These are phyloP conservation scores for Dermochelys coriacea DNA, from an alignment of 2,797 vertebrate genomes.

Conservation along the genomic window DNA sequence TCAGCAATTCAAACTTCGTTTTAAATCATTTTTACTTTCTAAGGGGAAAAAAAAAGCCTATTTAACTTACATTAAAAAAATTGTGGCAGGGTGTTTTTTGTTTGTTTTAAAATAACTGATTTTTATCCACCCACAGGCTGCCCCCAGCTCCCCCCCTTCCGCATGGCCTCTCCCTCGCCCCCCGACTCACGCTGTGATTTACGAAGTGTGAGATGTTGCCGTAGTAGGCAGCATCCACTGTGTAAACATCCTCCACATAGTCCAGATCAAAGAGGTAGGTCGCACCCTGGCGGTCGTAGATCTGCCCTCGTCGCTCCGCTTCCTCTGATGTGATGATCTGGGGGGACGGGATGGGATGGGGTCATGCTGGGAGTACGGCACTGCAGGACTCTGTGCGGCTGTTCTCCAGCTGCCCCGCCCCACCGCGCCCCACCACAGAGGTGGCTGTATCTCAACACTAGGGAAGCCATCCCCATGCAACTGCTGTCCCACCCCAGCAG, in stretches of 20 bases:
- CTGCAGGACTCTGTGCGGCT: neutral
- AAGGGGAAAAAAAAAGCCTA: neutral
- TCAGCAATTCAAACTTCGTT: neutral
- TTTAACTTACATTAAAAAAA: neutral
- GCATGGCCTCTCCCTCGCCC: rapidly evolving
- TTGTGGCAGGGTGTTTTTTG: neutral
- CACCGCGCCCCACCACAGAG: neutral
- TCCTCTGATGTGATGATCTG: slow-evolving; percentile 92
- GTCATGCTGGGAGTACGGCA: neutral
- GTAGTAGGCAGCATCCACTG: slow-evolving; percentile 89
- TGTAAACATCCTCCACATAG: slow-evolving; percentile 90
- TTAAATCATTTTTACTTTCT: neutral
- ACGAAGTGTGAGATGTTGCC: slow-evolving; percentile 93
- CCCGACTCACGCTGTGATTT: slow-evolving; percentile 88
- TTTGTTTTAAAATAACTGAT: neutral
- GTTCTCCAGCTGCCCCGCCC: neutral
- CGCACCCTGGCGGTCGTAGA: slow-evolving; percentile 88
- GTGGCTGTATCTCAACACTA: neutral
- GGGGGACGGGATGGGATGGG: neutral
- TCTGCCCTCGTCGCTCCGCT: slow-evolving; percentile 83
- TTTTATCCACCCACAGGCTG: neutral
- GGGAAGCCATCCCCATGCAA: neutral
- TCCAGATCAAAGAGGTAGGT: slow-evolving; percentile 89
- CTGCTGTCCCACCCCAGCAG: no score
- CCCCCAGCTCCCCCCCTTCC: neutral